These are phyloP conservation scores for Archocentrus centrarchus DNA, from an alignment of 2,113 vertebrate species.

Conservation along the genomic window DNA sequence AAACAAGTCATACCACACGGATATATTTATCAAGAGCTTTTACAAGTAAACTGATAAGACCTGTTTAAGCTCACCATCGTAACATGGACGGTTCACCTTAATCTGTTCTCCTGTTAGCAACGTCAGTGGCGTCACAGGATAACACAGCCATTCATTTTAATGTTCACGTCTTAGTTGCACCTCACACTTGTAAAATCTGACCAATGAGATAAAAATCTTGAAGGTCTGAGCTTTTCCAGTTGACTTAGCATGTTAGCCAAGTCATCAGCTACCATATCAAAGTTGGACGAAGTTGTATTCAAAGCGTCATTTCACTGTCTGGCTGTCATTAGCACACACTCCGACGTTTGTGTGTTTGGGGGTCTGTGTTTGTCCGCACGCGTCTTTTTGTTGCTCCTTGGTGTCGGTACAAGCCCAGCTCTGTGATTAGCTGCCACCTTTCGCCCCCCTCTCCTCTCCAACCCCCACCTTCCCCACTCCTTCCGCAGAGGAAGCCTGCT, in stretches of 20 bases:
- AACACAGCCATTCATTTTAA: not conserved
- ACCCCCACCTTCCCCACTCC: conserved; percentile 67
- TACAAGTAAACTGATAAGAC: not conserved
- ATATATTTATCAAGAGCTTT: not conserved
- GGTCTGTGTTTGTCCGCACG: not conserved
- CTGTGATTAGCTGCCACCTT: conserved; percentile 75
- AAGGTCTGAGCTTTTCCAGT: not conserved
- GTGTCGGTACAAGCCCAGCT: conserved; percentile 34
- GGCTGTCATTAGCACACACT: not conserved
- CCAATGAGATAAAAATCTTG: not conserved
- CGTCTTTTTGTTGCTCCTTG: conserved; percentile 4
- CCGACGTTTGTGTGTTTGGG: not conserved
- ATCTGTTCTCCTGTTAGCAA: not conserved
- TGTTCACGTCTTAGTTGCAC: not conserved
- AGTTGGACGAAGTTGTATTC: not conserved
- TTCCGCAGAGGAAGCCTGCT: conserved; percentile 82
- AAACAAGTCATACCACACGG: not conserved
- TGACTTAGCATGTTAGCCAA: not conserved
- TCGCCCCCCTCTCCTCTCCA: conserved; percentile 46
- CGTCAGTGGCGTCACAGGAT: not conserved
- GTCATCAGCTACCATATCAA: not conserved
- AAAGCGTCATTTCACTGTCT: not conserved
- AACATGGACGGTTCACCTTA: not conserved
- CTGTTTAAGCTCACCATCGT: too few relatives aligned
- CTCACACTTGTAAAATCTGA: not conserved